A percentile compares a stretch with the other conserved stretches of the same genome.
These are phyloP conservation scores for Popillia japonica DNA, from an alignment of 1,140 invertebrate genomes.

Conservation along the genomic window DNA sequence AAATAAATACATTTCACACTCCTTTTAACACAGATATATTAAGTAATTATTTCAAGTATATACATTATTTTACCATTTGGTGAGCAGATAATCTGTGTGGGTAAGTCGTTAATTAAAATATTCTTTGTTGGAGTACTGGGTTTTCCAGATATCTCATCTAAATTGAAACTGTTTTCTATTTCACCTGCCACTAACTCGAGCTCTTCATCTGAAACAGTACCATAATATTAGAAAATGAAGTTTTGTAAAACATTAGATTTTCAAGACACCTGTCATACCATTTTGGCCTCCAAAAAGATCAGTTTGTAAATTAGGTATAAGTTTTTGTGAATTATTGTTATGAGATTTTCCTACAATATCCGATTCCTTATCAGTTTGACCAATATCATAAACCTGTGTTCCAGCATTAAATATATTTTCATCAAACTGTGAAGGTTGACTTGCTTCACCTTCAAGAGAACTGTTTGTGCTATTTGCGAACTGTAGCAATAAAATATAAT, in stretches of 20 bases:
- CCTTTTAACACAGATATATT: background rate
- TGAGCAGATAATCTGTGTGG: background rate
- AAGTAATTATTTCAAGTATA: too few relatives aligned
- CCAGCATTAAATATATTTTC: background rate
- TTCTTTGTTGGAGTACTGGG: background rate
- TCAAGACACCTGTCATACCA: too few relatives aligned
- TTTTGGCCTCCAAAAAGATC: too few relatives aligned
- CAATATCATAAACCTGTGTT: conserved; percentile 11
- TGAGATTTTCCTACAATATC: too few relatives aligned
- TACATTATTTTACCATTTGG: background rate
- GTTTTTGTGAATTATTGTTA: background rate
- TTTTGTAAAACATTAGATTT: background rate
- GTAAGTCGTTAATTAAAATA: background rate
- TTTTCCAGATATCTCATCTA: background rate
- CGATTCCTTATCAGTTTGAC: background rate
- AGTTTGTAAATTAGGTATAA: background rate
- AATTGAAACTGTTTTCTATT: background rate
- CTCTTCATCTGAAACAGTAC: background rate
- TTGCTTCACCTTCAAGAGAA: background rate
- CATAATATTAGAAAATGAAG: background rate
- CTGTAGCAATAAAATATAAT: background rate
- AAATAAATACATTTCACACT: too few relatives aligned
- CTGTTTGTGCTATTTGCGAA: background rate
- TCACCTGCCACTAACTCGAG: background rate
- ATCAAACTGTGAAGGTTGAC: background rate